Evolutionary conservation across 2,113 vertebrate genomes (phyloP), one percentile per base, ranked within the genome.

Genomic region (Australoheros scitulus): DNA sequence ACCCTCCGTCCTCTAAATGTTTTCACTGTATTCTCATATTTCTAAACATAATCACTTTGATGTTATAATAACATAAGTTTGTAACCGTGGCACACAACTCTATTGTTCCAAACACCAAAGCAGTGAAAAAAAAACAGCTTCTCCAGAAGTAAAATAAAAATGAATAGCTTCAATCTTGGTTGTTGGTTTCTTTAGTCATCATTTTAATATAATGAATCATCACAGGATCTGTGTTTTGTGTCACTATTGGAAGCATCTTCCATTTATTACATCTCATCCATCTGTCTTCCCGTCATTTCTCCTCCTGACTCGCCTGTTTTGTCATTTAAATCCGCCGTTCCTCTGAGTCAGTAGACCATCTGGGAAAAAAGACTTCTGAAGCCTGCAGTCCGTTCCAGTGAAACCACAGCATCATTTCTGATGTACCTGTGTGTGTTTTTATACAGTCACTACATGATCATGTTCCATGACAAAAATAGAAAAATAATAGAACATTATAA

Each of bases 21-120:
- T 72, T 72, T 52, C 68, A 32, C 65, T 57, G 36, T 29, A 8
- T 83, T 85, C 74, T 87, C 77, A 56, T 61, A 18, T 90, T 84
- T 87, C 85, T 63, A 82, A 90, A 88, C 84, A 88, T 65, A 80
- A 90, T 91, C 80, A 82, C 50, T 68, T 61, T 36, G 22, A 59
- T 81, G 68, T 61, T 80, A 29, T 61, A 82, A 52, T 81, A 88
- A 75, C 78, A 76, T 38, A 56, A 52, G 24, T 75, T 13, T 70
- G 83, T 59, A 68, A 50, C 55, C 26, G 1, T 77, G n/a, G 58
- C 18, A 50, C 11, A 29, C 1, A 20, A 75, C 55, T 47, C 43
- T 22, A 20, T 43, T 56, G 7, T 55, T 63, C 32, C 60, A 80
- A 22, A 75, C 7, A 38, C 34, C 68, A 88, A 72, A 72, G 18